Conservation (phyloP, 2,113 vertebrate genomes). For the Peromyscus polionotus region DNA sequence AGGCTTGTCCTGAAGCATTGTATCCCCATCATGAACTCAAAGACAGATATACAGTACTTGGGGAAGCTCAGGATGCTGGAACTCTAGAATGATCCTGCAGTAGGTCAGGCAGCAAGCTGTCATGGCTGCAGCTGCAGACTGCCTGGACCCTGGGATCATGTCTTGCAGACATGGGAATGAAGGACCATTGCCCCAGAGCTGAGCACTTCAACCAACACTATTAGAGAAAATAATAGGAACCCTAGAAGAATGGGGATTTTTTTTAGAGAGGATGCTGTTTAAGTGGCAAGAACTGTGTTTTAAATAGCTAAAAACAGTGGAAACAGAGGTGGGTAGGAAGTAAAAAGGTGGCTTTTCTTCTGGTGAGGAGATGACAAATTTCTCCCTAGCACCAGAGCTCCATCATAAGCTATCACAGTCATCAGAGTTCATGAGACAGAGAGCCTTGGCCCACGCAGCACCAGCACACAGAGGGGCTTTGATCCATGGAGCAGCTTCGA, state of each 20-base stretch:
- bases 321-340: no score
- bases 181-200: no score
- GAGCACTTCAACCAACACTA: neutral
- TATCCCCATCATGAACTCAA: neutral
- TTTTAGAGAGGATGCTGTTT: neutral
- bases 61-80: no score
- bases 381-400: neutral
- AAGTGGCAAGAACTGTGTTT: neutral
- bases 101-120: neutral
- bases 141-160: neutral
- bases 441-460: neutral
- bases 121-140: neutral
- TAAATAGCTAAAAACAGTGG: neutral
- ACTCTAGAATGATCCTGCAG: no score
- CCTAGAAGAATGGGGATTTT: neutral
- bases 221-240: neutral
- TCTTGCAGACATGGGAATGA: neutral
- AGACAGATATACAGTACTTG: no score
- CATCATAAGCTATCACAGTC: no score
- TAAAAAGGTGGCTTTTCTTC: neutral
- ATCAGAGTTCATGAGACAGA: neutral
- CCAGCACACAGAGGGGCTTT: neutral
- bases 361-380: neutral
- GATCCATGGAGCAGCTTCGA: neutral
- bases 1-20: no score